Evolutionary conservation across 2,113 vertebrate genomes (phyloP), one percentile per base, ranked within the genome.

Genomic region (Monarcha castaneiventris): DNA sequence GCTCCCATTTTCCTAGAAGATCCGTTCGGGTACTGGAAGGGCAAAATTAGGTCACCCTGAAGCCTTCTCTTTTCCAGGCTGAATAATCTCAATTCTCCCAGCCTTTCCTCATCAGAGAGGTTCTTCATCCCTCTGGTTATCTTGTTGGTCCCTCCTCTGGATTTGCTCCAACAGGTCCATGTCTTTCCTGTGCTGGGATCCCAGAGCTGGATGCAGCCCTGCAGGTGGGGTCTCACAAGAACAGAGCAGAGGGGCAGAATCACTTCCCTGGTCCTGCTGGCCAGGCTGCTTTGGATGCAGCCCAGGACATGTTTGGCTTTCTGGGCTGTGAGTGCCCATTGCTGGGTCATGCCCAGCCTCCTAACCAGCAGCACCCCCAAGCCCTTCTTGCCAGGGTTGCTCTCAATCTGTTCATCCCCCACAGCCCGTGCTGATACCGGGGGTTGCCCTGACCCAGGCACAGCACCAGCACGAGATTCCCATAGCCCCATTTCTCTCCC

Each of bases 251-350:
- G 7, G 13, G 7, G 13, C 26, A 51, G 9, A 43, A 51, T 1
- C 6, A 10, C 2, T 11, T 4, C 32, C 3, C 32, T 76, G 0
- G 0, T 7, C 32, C 11, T 17, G 25, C 35, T 51, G 52, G 0
- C 30, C 26, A 17, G 0, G 0, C 3, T 26, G 7, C 27, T 35
- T 58, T 51, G 16, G 52, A 14, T 25, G 15, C 35, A 67, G 35
- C 30, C 19, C 52, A 51, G 54, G 14, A 26, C 2, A 44, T 0
- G 0, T 9, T 37, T 61, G 33, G 17, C 5, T 61, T 4, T 54
- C 55, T 61, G 55, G 73, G 32, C 52, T 8, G n/a, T 3, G 19
- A n/a, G 44, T 7, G 4, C 33, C 1, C 22, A 18, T 7, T 0
- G 27, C 46, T 21, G 26, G 11, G 6, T 23, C 63, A 19, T 19